phyloP scores from a whole-genome alignment of 2,888 invertebrate species.

The Coenonympha glycerion region DNA sequence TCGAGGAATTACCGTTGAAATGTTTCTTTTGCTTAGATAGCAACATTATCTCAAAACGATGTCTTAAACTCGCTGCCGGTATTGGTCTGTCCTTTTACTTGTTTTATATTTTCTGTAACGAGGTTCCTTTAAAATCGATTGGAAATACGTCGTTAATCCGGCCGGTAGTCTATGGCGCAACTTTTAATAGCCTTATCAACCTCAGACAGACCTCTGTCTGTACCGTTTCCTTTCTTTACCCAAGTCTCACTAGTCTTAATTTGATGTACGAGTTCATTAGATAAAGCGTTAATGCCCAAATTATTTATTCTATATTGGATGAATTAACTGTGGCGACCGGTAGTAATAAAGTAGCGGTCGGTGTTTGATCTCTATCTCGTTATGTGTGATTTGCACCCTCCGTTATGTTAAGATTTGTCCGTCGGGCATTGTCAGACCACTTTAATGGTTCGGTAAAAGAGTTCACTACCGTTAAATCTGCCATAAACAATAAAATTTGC shows the following conservation, averaged over 20 bases:
- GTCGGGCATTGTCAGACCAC: slow-evolving; percentile 47
- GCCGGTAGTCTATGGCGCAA: slow-evolving; percentile 59
- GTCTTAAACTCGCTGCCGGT: slow-evolving; percentile 31
- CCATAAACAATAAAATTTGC: slow-evolving; percentile 75
- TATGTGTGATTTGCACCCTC: neutral
- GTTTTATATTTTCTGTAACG: slow-evolving; percentile 31
- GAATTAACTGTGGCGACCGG: no score
- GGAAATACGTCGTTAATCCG: slow-evolving; percentile 56
- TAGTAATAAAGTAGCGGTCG: no score
- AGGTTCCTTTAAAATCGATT: slow-evolving; percentile 49
- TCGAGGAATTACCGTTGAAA: slow-evolving; percentile 19
- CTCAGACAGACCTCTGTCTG: slow-evolving; percentile 53
- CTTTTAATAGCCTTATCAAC: slow-evolving; percentile 74
- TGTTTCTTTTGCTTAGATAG: slow-evolving; percentile 36
- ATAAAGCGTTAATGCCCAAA: neutral
- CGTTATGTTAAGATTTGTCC: slow-evolving; percentile 42
- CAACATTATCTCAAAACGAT: slow-evolving; percentile 36
- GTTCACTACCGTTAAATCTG: slow-evolving; percentile 70
- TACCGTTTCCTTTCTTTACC: slow-evolving; percentile 45
- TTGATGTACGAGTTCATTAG: slow-evolving; percentile 19
- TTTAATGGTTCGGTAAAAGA: slow-evolving; percentile 69
- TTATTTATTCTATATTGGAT: neutral
- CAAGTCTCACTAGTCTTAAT: slow-evolving; percentile 40
- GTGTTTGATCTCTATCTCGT: neutral
- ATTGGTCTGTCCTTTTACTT: slow-evolving; percentile 32